These are phyloP conservation scores for Bimastos eiseni DNA, from an alignment of 2,888 invertebrate genomes.

Conservation along the genomic window DNA sequence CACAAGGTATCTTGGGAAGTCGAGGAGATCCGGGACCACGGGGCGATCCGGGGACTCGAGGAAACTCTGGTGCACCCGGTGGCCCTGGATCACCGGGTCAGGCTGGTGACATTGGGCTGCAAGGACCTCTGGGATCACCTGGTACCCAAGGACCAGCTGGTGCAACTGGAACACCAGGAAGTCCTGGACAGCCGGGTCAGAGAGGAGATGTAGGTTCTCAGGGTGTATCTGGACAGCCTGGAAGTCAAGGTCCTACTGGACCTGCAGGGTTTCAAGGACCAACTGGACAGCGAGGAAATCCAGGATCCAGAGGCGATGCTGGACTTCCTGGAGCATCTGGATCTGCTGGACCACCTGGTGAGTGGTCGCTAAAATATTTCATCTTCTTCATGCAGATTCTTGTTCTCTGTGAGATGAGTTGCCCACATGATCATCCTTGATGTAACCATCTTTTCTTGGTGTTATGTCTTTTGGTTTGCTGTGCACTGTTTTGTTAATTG, in stretches of 20 bases:
- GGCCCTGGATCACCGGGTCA: not conserved
- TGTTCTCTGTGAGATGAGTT: not conserved
- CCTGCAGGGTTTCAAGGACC: conserved; percentile 33
- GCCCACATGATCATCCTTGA: not conserved
- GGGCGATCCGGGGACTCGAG: conserved; percentile 22
- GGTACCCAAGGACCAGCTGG: conserved; percentile 21
- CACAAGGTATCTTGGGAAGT: conserved; percentile 22
- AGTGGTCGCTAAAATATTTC: not conserved
- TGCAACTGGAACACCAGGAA: conserved; percentile 33
- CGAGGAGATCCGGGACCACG: conserved; percentile 36
- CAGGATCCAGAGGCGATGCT: conserved; percentile 38
- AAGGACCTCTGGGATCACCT: not conserved
- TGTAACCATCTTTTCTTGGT: not conserved
- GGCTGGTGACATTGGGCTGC: conserved; percentile 22
- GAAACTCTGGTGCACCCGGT: conserved; percentile 26
- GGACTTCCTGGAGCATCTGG: conserved; percentile 37
- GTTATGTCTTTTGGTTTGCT: too few species aligned
- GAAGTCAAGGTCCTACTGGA: conserved; percentile 31
- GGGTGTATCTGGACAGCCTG: conserved; percentile 34
- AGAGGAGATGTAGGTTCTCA: conserved; percentile 29
- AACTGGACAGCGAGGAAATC: conserved; percentile 36
- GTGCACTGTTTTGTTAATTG: too few species aligned
- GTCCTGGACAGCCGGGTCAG: conserved; percentile 28
- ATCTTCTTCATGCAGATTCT: not conserved
- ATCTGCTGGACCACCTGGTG: conserved; percentile 35